Conservation (phyloP, 2,113 vertebrate species). For the Rhinolophus sinicus region DNA sequence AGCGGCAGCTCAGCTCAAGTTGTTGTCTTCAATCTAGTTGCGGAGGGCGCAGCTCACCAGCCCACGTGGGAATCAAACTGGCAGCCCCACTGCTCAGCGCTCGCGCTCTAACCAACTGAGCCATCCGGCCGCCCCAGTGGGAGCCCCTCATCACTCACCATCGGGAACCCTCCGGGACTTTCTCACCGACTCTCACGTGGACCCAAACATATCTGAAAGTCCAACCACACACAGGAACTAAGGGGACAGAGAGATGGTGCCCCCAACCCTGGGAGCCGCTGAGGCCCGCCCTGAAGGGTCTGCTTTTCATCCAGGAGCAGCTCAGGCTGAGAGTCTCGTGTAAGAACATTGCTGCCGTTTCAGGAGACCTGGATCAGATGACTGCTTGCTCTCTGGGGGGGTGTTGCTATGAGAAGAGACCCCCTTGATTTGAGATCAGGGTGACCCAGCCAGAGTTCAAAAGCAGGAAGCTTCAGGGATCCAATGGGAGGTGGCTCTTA, state of each 20-base stretch:
- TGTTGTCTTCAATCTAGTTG: too few species aligned
- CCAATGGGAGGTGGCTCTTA: accelerated
- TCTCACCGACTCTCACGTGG: accelerated
- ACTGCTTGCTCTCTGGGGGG: conserved; percentile 72
- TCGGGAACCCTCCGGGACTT: too few species aligned
- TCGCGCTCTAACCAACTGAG: too few species aligned
- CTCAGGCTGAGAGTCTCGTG: conserved; percentile 89
- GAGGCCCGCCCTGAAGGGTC: conserved; percentile 48
- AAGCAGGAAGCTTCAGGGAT: neutral
- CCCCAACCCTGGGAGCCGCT: conserved; percentile 69
- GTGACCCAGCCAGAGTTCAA: neutral
- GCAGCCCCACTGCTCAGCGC: too few species aligned
- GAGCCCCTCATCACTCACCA: neutral
- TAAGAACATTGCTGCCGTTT: conserved; percentile 92
- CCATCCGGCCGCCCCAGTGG: too few species aligned
- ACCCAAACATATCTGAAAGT: too few species aligned
- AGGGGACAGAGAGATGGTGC: neutral
- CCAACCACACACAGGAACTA: neutral
- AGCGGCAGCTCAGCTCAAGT: too few species aligned
- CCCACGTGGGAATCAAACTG: too few species aligned
- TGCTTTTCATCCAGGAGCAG: conserved; percentile 87
- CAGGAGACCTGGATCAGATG: conserved; percentile 90
- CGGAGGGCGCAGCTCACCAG: too few species aligned
- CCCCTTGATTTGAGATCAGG: neutral
- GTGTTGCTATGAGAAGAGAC: conserved; percentile 25